Base-by-base conservation (phyloP, 2,113 vertebrate species). In the Catharus bicknelli region DNA sequence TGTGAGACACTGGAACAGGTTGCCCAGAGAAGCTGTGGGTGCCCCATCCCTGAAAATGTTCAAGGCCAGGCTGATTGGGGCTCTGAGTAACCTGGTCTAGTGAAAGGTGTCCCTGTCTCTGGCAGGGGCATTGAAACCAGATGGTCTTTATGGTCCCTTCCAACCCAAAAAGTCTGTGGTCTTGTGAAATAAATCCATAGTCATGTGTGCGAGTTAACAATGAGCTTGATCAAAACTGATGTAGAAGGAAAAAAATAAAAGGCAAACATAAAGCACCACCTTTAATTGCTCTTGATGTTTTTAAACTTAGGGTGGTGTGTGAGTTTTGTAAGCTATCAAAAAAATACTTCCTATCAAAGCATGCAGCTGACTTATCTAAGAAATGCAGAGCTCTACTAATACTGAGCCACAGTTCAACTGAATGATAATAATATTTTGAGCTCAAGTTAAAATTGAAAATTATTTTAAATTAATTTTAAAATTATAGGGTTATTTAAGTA, bases 101-200 rank as follows among this genome's bases (percentile, higher is more conserved):
- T 38, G 36, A 32, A 68, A 78, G 19, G 3, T 25, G 20, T 43
- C 32, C 5, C 32, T 58, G 27, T 30, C 21, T 59, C 48, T 25
- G 14, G 30, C 47, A 54, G 42, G 15, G 18, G 7, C 3, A 0
- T n/a, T 83, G 29, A 22, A 83, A 8, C 27, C 34, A 8, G 7
- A 11, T 40, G 16, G 34, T 77, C 26, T 77, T 38, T 22, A 14
- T 48, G 18, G 36, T 72, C 23, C 8, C 14, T 64, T 64, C 36
- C 32, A 64, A 13, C 20, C 9, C 23, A 47, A 51, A 30, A 45
- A 40, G 16, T 45, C 18, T 50, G 0, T 57, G 26, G 12, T 43
- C 43, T 36, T 70, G 0, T 51, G 16, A 40, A 67, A 53, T 67
- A 67, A 53, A 40, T 61, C 14, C 40, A 15, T 17, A 54, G 34